These are phyloP conservation scores for Nephotettix cincticeps DNA, from an alignment of 1,140 invertebrate genomes.

Conservation along the genomic window DNA sequence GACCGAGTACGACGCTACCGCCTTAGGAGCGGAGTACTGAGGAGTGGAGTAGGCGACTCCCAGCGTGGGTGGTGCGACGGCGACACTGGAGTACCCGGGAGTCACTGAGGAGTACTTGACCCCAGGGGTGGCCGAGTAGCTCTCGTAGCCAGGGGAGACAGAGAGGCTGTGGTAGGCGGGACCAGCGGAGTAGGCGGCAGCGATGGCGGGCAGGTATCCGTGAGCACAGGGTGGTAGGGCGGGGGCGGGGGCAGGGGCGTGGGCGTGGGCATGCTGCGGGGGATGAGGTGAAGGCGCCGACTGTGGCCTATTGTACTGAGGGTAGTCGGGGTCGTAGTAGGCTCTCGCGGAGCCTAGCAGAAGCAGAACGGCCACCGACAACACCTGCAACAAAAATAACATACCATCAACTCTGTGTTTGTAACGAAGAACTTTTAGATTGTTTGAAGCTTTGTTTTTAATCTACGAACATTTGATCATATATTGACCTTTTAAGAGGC, in stretches of 20 bases:
- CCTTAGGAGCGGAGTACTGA: not conserved
- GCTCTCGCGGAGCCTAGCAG: slow-evolving; percentile 10
- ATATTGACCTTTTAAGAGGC: too few species aligned
- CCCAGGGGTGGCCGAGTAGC: slow-evolving; percentile 1
- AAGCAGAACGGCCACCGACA: slow-evolving; percentile 6
- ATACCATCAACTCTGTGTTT: too few species aligned
- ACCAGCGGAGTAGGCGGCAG: slow-evolving; percentile 20
- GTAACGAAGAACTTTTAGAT: too few species aligned
- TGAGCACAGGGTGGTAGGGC: not conserved
- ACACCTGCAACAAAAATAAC: slow-evolving; percentile 13
- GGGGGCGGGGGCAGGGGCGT: not conserved
- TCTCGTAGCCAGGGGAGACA: not conserved
- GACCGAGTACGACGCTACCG: slow-evolving; percentile 13
- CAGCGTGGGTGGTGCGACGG: slow-evolving; percentile 8
- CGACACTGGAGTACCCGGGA: slow-evolving; percentile 18
- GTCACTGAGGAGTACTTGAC: slow-evolving; percentile 16
- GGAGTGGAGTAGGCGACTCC: not conserved
- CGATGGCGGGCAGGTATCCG: not conserved
- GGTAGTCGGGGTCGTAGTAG: slow-evolving; percentile 25
- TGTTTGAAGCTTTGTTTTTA: too few species aligned
- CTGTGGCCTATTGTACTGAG: slow-evolving; percentile 18
- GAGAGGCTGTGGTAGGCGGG: slow-evolving; percentile 26
- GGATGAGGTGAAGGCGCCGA: not conserved
- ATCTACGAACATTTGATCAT: too few species aligned
- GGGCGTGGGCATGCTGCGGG: not conserved